Percentiles rank a stretch among this genome's conserved stretches.
Conservation (phyloP, 2,888 invertebrate genomes). For the Salticus scenicus region DNA sequence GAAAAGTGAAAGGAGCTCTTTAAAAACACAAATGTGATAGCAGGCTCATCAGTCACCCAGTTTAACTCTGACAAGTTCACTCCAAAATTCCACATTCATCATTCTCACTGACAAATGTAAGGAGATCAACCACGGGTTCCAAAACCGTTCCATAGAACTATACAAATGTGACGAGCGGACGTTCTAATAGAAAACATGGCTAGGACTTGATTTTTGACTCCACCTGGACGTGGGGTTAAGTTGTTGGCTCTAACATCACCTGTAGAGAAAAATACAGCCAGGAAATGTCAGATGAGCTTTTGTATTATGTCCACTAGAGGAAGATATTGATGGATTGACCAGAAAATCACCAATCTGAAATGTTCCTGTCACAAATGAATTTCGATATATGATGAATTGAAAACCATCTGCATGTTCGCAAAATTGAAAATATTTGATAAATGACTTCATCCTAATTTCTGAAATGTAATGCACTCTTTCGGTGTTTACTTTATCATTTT, state of each 20-base stretch:
- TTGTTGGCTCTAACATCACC: slow-evolving; percentile 15
- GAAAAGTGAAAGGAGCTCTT: slow-evolving; percentile 17
- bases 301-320: slow-evolving; percentile 45
- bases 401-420: no score
- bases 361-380: not conserved
- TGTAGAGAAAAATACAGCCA: slow-evolving; percentile 23
- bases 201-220: slow-evolving; percentile 56
- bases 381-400: no score
- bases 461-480: no score
- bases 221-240: slow-evolving; percentile 52
- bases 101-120: slow-evolving; percentile 56
- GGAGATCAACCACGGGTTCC: slow-evolving; percentile 22
- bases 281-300: slow-evolving; percentile 36
- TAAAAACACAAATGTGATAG: slow-evolving; percentile 54
- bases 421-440: no score
- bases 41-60: slow-evolving; percentile 53
- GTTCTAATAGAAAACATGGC: slow-evolving; percentile 65
- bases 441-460: no score
- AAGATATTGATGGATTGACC: slow-evolving; percentile 37
- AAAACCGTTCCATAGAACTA: slow-evolving; percentile 22
- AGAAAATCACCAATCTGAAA: slow-evolving; percentile 36
- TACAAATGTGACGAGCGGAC: slow-evolving; percentile 58
- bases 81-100: slow-evolving; percentile 67
- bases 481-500: no score
- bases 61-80: slow-evolving; percentile 61